Base-by-base conservation (phyloP, 2,888 invertebrate genomes). In the Beris chalybata region DNA sequence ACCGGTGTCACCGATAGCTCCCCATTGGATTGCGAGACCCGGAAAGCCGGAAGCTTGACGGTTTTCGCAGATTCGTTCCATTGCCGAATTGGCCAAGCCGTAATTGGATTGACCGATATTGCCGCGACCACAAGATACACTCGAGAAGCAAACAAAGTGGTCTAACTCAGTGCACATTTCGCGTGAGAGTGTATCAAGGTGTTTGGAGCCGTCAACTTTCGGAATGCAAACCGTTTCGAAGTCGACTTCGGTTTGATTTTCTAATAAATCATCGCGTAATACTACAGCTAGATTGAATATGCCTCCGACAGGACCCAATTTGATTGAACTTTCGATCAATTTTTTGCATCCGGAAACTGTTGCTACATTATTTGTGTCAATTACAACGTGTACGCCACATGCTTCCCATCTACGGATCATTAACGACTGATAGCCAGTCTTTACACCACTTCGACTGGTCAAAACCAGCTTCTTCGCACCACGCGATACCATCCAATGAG, bases 61-160 rank as follows among this genome's bases (percentile, higher is more conserved):
- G 68, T 85, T 87, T 83, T 96, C 97, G 78, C 92, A 92, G 70
- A 97, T 88, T 70, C 98, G 87, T 82, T 98, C 98, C 97, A 98
- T 98, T 53, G 91, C 91, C 0, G 97, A 96, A 83, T 99, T 99
- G 64, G 98, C 97, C 74, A 93, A 86, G 64, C 97, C 98, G 79
- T 99, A 99, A 83, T 98, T 99, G 69, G 91, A 87, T 83, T 99
- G 98, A 4, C 98, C 98, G 59, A 92, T 88, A 82, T 98, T 97
- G 69, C 98, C 99, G 72, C 97, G 89, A 12, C 98, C 98, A 82
- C 97, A 96, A 45, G 95, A 93, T 67, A 98, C 92, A 52, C 96
- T 96, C 47, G 98, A 98, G 85, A 97, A 99, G 67, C 88, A 92
- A 61, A 98, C 95, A 79, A 98, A 99, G 84, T 95, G 91, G 75